A percentile compares a stretch with the other conserved stretches of the same genome.
phyloP scores from a whole-genome alignment of 2,113 vertebrate genomes.

The Oryzias celebensis region DNA sequence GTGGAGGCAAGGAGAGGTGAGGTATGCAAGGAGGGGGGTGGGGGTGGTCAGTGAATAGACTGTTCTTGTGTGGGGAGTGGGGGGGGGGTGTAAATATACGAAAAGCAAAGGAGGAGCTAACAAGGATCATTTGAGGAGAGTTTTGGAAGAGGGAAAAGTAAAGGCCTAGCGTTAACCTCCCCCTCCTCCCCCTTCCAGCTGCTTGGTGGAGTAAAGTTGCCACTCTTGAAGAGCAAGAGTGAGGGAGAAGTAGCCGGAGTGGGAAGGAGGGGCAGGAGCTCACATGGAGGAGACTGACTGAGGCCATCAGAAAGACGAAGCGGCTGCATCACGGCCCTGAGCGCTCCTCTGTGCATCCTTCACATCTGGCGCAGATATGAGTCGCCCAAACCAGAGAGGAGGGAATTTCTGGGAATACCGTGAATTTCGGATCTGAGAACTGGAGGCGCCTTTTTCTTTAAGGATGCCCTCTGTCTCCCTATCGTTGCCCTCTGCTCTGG shows the following conservation, averaged over 20 bases:
- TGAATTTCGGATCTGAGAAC: conserved; percentile 47
- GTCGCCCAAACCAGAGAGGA: conserved; percentile 24
- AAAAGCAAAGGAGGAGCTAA: conserved; percentile 51
- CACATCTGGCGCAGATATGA: conserved; percentile 61
- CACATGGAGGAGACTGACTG: conserved; percentile 46
- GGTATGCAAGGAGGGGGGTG: conserved; percentile 49
- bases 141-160: conserved; percentile 46
- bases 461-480: conserved; percentile 77
- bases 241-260: conserved; percentile 34
- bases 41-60: conserved; percentile 57
- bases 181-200: conserved; percentile 38
- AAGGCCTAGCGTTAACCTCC: conserved; percentile 37
- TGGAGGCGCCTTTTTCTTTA: not conserved
- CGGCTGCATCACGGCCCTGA: conserved; percentile 25
- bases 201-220: conserved; percentile 59
- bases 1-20: conserved; percentile 58
- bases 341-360: conserved; percentile 31
- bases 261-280: conserved; percentile 38
- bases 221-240: conserved; percentile 44
- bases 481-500: conserved; percentile 63
- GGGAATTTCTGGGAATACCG: conserved; percentile 43
- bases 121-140: conserved; percentile 61
- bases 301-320: conserved; percentile 48
- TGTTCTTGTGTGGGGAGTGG: conserved; percentile 25
- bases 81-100: conserved; percentile 7